A percentile compares a stretch with the other conserved stretches of the same genome.
Conservation (phyloP, 2,113 vertebrate genomes). For the Pygoscelis adeliae region DNA sequence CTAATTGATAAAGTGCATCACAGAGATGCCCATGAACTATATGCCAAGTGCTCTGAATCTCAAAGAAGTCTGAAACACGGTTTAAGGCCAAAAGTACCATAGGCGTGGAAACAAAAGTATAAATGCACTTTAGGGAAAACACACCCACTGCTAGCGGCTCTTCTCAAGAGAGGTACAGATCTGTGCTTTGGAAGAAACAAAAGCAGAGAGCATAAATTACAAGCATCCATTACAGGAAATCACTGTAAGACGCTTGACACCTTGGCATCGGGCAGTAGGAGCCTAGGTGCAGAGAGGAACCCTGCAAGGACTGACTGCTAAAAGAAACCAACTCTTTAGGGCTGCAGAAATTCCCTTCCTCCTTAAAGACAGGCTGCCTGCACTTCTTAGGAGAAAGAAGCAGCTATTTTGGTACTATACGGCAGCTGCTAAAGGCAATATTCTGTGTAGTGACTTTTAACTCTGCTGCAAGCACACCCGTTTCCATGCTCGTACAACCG, state of each 20-base stretch:
- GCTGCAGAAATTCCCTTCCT: not conserved
- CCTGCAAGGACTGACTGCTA: not conserved
- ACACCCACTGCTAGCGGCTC: not conserved
- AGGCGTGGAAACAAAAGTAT: not conserved
- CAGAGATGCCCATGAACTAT: not conserved
- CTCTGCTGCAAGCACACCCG: not conserved
- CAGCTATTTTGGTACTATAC: not conserved
- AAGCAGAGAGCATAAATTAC: not conserved
- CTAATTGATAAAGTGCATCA: not conserved
- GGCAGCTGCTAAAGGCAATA: not conserved
- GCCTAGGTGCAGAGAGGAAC: not conserved
- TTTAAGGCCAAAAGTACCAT: not conserved
- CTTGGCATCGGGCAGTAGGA: not conserved
- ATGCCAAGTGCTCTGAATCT: not conserved
- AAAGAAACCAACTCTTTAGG: not conserved
- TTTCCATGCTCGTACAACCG: accelerated
- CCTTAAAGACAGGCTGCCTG: not conserved
- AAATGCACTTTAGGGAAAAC: not conserved
- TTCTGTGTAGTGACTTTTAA: not conserved
- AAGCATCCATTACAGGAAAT: not conserved
- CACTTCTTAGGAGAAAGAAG: not conserved
- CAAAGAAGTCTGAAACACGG: not conserved
- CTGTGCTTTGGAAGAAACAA: not conserved
- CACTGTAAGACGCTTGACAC: not conserved
- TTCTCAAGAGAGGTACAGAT: not conserved